Base-by-base conservation (phyloP, 2,797 vertebrate genomes). In the Nasua narica region DNA sequence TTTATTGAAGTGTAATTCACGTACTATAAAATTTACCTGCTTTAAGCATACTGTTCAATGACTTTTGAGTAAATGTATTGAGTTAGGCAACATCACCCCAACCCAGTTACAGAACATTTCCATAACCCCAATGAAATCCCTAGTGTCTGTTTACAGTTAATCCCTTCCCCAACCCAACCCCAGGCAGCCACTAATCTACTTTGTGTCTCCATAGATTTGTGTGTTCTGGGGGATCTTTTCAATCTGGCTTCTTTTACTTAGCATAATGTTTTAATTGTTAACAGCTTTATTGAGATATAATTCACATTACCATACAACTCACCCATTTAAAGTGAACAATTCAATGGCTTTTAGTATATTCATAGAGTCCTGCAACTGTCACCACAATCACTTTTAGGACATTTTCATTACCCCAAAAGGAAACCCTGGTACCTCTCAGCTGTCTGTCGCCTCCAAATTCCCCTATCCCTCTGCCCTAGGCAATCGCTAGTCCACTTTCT, bases 211-310 rank as follows among this genome's bases (percentile, higher is more conserved):
- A 43, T 16, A 77, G 94, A 91, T 87, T 76, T 95, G 65, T 60
- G 46, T 74, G 46, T 92, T 92, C 83, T 77, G 62, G 86, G 43
- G 7, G 56, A 77, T 88, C 70, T 95, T 90, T 78, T 83, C 85
- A 82, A 56, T 79, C 60, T 58, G 56, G 35, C 86, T 95, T 91
- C 83, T 87, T 76, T 94, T 25, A 93, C 60, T 79, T 83, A 93
- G 83, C 65, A 88, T 79, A 87, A 92, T 56, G 52, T 87, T 88
- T 97, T 94, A 74, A 74, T 97, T 86, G 74, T 87, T 95, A 91
- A 87, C 69, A 92, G 74, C 69, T 92, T 95, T 88, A 78, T 60
- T 87, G 93, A 95, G 86, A 95, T 93, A 50, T 60, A 77, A 84
- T 91, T 96, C 85, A 69, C 90, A 82, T 35, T 32, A 46, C 48